Conservation (phyloP, 2,113 vertebrate genomes). For the Triplophysa rosa region DNA sequence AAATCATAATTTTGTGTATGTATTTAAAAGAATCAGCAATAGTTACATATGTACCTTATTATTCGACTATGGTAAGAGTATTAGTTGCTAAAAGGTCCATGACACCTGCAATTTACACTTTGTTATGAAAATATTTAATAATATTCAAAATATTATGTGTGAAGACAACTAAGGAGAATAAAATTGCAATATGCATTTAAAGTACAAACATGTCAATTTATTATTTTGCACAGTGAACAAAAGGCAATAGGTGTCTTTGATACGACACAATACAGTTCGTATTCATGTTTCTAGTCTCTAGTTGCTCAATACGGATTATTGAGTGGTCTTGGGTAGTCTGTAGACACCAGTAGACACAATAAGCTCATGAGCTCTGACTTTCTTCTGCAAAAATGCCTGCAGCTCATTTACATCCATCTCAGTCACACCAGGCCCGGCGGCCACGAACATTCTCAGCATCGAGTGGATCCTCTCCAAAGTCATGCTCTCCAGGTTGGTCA, state of each 20-base stretch:
- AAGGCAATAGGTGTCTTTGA: conserved; percentile 4
- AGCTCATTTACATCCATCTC: conserved; percentile 94
- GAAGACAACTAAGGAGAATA: too few relatives aligned
- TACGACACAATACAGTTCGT: neutral
- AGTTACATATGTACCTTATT: too few relatives aligned
- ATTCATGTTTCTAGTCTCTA: neutral
- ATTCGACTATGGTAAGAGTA: too few relatives aligned
- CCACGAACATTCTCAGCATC: conserved; percentile 98
- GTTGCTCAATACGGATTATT: conserved; percentile 45
- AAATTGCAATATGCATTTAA: neutral
- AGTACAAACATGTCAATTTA: conserved; percentile 28
- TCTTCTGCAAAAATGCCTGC: conserved; percentile 92
- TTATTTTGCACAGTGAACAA: conserved; percentile 28
- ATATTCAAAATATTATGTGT: too few relatives aligned
- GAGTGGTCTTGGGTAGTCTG: conserved; percentile 85
- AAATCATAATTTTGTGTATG: too few relatives aligned
- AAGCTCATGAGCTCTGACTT: conserved; percentile 92
- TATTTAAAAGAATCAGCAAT: too few relatives aligned
- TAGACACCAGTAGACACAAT: conserved; percentile 84
- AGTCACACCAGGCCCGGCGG: conserved; percentile 87
- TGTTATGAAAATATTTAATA: too few relatives aligned
- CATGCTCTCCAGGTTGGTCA: conserved; percentile 97
- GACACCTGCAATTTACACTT: too few relatives aligned
- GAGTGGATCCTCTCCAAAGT: conserved; percentile 95
- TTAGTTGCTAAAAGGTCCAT: too few relatives aligned